Base-by-base conservation (phyloP, 2,113 vertebrate species). In the Narcine bancroftii region DNA sequence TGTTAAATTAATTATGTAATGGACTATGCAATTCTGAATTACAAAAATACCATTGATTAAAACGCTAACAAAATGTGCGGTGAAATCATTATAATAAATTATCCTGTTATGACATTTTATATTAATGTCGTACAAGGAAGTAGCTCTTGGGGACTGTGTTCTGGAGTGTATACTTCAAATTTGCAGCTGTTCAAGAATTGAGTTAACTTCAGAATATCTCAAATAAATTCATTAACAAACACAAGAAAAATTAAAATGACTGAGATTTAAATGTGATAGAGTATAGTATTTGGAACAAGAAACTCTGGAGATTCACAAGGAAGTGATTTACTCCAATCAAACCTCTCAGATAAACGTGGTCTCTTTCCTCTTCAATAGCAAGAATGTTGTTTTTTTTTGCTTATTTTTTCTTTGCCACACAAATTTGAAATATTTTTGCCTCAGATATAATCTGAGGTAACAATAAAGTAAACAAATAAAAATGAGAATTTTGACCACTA, bases 91-190 rank as follows among this genome's bases (percentile, higher is more conserved):
- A 69, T 24, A 69, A 45, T 53, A 47, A 69, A 91, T 69, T 10
- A 66, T 69, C 87, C n/a, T 91, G 87, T 91, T 91, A 91, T 91
- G 87, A 91, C 87, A 91, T 91, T 66, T 91, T 45, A 91, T 66
- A 66, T 69, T 91, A 45, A 69, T 91, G 47, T 45, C 26, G 45
- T 69, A 29, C 36, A 45, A 69, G 63, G 26, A 69, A 66, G 24
- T 42, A 69, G 65, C 63, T 91, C 65, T 47, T 45, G 63, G 87
- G 87, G 39, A 33, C 63, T 33, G 24, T 45, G 42, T 66, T 89
- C 39, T 6, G 66, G 39, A 45, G 60, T 69, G 42, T 29, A 91
- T 6, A 17, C 65, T 91, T 91, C 39, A 45, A 66, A 91, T 63
- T 69, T 91, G 63, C 60, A 91, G 63, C 87, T 69, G 87, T 56